Base-by-base conservation (phyloP, 2,113 vertebrate species). In the Tapirus terrestris region DNA sequence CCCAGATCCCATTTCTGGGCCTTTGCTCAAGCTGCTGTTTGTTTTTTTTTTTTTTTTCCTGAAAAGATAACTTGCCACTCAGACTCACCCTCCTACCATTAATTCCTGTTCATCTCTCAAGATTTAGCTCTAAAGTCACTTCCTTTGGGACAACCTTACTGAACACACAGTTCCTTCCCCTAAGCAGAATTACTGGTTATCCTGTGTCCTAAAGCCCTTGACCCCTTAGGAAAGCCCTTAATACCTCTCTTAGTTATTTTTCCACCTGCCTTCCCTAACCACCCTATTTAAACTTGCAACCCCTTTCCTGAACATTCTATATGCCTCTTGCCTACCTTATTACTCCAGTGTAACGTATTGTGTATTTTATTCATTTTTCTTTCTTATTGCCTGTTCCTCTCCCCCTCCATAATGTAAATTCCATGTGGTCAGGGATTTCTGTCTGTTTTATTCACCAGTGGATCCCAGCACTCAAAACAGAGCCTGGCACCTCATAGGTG, bases 231-330 rank as follows among this genome's bases (percentile, higher is more conserved):
- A 93, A 77, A 93, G 31, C 43, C n/a, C 27, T 85, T 79, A 93
- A 91, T 27, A 86, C 36, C 7, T 48, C 8, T 97, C 58, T 81
- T 86, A 39, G 14, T 91, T 96, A 29, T 79, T 96, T 96, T 93
- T 82, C 16, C 29, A 68, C 67, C 29, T 93, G 43, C 8, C 17
- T 29, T 89, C 36, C 8, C 20, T 89, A 87, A 81, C 8, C 2
- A 56, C 27, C 5, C 18, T 72, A 53, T 68, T 96, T 77, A 91
- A 95, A 96, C 39, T 75, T 92, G 79, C 29, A 82, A 29, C 18
- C 10, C 18, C 48, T 91, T 97, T 39, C 21, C 17, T 82, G 75
- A 94, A 82, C 70, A 91, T 94, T 83, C 13, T 48, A 31, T 88
- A 48, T 87, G 13, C 10, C 16, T 48, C 39, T 83, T 73, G 23